These are phyloP conservation scores for Tachuris rubrigastra DNA, from an alignment of 2,113 vertebrate genomes.

Conservation along the genomic window DNA sequence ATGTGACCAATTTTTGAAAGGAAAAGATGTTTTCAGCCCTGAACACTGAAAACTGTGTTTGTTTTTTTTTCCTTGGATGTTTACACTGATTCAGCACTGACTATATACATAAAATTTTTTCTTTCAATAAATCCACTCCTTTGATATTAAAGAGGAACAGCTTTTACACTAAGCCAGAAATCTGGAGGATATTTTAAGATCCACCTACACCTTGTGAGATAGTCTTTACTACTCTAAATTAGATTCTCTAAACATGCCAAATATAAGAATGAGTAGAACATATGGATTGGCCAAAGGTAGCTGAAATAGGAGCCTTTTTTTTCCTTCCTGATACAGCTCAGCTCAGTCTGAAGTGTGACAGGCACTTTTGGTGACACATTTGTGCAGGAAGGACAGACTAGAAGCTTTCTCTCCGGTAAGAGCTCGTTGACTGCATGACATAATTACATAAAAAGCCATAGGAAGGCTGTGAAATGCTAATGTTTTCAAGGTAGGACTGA, in stretches of 20 bases:
- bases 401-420: not conserved
- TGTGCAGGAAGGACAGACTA: not conserved
- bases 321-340: not conserved
- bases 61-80: not conserved
- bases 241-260: slow-evolving; percentile 1
- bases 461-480: not conserved
- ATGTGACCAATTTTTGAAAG: not conserved
- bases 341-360: not conserved
- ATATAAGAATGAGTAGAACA: slow-evolving; percentile 8
- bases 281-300: slow-evolving; percentile 3
- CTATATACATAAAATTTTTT: not conserved
- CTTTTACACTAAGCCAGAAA: slow-evolving; percentile 9
- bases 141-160: not conserved
- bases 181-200: slow-evolving; percentile 34
- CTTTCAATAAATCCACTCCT: not conserved
- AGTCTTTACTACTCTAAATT: slow-evolving; percentile 41
- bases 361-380: not conserved
- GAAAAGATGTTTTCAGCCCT: not conserved
- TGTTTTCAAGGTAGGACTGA: not conserved
- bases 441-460: not conserved
- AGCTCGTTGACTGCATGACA: not conserved
- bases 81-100: slow-evolving; percentile 27
- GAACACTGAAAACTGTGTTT: not conserved
- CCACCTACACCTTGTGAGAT: slow-evolving; percentile 27
- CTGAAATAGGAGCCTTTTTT: not conserved